Percentiles rank a stretch among this genome's conserved stretches.
Conservation (phyloP, 2,888 invertebrate genomes). For the Catocala sponsa region DNA sequence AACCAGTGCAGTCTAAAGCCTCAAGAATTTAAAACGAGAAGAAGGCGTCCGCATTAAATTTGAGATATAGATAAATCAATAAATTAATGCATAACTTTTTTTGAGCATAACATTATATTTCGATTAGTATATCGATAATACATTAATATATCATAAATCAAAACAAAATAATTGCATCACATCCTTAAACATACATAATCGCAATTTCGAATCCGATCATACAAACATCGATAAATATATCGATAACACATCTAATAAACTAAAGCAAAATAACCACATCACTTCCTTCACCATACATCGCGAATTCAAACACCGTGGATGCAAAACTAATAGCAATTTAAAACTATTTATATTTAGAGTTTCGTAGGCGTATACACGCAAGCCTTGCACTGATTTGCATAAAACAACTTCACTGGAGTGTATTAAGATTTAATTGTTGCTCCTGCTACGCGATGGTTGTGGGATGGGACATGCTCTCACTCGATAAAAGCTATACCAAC, state of each 20-base stretch:
- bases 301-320: conserved; percentile 41
- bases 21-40: no score
- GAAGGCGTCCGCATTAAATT: no score
- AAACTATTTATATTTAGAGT: conserved; percentile 70
- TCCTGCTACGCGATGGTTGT: conserved; percentile 58
- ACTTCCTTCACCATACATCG: conserved; percentile 23
- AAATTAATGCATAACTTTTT: no score
- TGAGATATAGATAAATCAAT: no score
- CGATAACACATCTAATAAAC: conserved; percentile 20
- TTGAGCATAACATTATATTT: no score
- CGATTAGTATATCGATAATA: no score
- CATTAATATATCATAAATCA: conserved; percentile 23
- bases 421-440: conserved; percentile 87
- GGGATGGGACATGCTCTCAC: conserved; percentile 77
- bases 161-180: conserved; percentile 28
- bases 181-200: conserved; percentile 16
- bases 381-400: conserved; percentile 81
- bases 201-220: conserved; percentile 16
- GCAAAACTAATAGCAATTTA: conserved; percentile 57
- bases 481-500: conserved; percentile 77
- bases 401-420: conserved; percentile 83
- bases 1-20: no score
- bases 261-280: conserved; percentile 31
- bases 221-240: no score
- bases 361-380: conserved; percentile 84